Conservation (phyloP, 2,888 invertebrate genomes). For the Aelia acuminata region DNA sequence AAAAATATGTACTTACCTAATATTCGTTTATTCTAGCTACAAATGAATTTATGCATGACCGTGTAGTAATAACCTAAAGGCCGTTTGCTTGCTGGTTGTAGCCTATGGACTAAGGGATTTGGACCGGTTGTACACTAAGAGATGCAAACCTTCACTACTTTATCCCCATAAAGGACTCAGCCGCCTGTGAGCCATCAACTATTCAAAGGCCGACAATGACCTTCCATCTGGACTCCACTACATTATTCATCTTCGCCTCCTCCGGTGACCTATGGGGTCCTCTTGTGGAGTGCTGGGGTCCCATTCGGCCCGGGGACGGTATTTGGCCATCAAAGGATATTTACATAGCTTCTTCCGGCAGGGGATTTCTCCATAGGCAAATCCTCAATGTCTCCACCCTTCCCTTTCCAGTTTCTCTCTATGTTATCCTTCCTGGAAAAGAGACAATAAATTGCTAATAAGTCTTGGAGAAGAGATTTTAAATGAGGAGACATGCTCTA, state of each 20-base stretch:
- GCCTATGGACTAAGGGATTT: background rate
- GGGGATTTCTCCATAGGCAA: background rate
- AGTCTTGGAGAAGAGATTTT: too few species aligned
- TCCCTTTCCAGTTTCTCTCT: background rate
- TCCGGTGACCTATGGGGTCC: conserved; percentile 12
- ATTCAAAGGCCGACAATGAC: conserved; percentile 18
- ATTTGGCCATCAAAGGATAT: conserved; percentile 34
- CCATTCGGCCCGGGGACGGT: background rate
- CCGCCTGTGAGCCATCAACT: conserved; percentile 26
- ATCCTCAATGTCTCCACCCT: background rate
- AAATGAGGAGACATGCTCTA: too few species aligned
- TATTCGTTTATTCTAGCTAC: too few species aligned
- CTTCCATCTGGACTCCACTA: conserved; percentile 25
- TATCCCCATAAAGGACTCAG: conserved; percentile 1
- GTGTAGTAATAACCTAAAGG: too few species aligned
- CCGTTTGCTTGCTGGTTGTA: background rate
- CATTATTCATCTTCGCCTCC: conserved; percentile 22
- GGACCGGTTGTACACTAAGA: background rate
- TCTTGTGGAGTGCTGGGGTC: background rate
- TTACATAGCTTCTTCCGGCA: conserved; percentile 15
- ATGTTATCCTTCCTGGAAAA: background rate
- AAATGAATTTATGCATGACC: too few species aligned
- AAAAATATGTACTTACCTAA: too few species aligned
- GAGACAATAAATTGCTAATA: background rate
- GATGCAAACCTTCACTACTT: background rate